phyloP scores from a whole-genome alignment of 2,888 invertebrate species.

The Heliconius charithonia region DNA sequence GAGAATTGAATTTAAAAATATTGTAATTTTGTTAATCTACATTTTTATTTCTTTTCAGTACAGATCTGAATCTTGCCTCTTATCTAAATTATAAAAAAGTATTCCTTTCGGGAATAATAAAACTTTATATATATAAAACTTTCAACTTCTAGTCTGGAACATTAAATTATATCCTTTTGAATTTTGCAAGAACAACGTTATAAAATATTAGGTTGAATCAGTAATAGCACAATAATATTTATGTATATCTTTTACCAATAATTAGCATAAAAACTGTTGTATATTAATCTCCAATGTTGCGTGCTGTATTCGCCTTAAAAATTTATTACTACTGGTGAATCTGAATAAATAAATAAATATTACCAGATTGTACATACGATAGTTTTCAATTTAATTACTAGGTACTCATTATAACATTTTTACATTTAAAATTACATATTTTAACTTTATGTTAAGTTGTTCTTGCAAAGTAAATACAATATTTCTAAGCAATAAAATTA shows the following conservation, averaged over 20 bases:
- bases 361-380: not conserved
- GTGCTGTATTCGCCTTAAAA: too few species aligned
- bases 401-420: not conserved
- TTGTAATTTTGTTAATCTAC: not conserved
- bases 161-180: not conserved
- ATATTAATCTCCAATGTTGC: too few species aligned
- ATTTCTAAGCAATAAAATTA: not conserved
- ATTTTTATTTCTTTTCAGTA: too few species aligned
- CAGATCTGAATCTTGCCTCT: too few species aligned
- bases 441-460: not conserved
- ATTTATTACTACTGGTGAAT: too few species aligned
- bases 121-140: not conserved
- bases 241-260: too few species aligned
- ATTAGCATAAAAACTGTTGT: too few species aligned
- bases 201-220: not conserved
- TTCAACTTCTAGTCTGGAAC: constrained; percentile 18
- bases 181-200: not conserved
- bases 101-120: not conserved
- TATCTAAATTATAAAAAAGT: not conserved
- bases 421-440: not conserved
- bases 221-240: not conserved
- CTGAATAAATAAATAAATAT: not conserved
- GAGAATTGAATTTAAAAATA: not conserved
- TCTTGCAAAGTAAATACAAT: not conserved
- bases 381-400: not conserved